phyloP scores from a whole-genome alignment of 2,888 invertebrate genomes.

The Orgyia antiqua region DNA sequence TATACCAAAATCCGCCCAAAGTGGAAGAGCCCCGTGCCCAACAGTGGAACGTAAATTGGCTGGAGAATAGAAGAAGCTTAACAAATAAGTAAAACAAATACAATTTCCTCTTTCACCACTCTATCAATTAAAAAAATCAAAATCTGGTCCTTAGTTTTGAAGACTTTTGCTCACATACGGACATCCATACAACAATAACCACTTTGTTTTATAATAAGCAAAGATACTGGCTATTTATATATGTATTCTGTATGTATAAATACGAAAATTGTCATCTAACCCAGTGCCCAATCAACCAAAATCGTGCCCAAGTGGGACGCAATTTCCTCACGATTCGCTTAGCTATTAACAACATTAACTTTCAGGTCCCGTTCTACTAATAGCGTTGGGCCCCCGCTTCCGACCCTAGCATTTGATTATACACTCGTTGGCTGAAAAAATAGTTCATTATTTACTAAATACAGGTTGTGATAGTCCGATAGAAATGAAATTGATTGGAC shows the following conservation, averaged over 20 bases:
- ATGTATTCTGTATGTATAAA: conserved; percentile 5
- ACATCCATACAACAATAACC: too few relatives aligned
- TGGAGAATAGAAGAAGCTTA: too few relatives aligned
- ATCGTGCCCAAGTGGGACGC: conserved; percentile 53
- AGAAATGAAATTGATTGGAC: conserved; percentile 2
- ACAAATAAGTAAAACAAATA: too few relatives aligned
- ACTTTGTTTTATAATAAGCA: too few relatives aligned
- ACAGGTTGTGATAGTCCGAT: conserved; percentile 9
- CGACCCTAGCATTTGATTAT: conserved; percentile 51
- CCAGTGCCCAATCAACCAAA: conserved; percentile 64
- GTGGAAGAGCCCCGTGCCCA: too few relatives aligned
- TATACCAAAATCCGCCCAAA: too few relatives aligned
- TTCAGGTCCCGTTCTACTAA: conserved; percentile 66
- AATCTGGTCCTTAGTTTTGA: too few relatives aligned
- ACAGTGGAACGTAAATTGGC: too few relatives aligned
- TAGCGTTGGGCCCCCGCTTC: conserved; percentile 59
- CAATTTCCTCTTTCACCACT: too few relatives aligned
- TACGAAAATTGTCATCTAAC: conserved; percentile 24
- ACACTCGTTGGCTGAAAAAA: conserved; percentile 40
- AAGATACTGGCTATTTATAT: conserved; percentile 1
- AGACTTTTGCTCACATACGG: too few relatives aligned
- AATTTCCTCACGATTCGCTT: conserved; percentile 68
- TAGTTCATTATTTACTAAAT: conserved; percentile 37
- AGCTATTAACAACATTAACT: conserved; percentile 67
- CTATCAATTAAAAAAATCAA: too few relatives aligned